Percentiles rank a stretch among this genome's conserved stretches.
phyloP scores from a whole-genome alignment of 2,113 vertebrate species.

The Dipodomys stephensi region DNA sequence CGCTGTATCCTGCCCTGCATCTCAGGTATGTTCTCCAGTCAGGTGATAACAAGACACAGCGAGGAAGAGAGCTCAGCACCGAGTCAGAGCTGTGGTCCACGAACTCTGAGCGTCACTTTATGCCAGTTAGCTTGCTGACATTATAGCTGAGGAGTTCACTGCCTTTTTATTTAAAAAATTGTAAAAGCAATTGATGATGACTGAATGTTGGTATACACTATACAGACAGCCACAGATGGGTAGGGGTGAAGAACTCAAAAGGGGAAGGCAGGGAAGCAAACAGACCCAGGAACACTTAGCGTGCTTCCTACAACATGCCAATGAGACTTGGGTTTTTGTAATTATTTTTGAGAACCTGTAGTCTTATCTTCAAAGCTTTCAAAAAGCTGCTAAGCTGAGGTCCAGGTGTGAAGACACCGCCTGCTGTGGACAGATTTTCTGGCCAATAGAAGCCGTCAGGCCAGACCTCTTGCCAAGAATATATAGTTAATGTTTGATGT shows the following conservation, averaged over 20 bases:
- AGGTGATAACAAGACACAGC: not conserved
- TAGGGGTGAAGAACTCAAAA: not conserved
- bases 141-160: not conserved
- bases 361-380: not conserved
- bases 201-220: not conserved
- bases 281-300: not conserved
- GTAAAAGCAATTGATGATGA: not conserved
- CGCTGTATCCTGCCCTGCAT: fast-evolving
- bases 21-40: not conserved
- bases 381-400: not conserved
- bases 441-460: not conserved
- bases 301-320: not conserved
- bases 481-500: not conserved
- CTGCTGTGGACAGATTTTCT: not conserved
- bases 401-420: not conserved
- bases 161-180: not conserved
- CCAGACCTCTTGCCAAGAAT: not conserved
- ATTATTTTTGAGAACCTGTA: not conserved
- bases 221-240: fast-evolving
- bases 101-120: fast-evolving
- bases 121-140: not conserved
- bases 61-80: fast-evolving
- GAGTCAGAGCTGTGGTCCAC: fast-evolving
- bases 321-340: not conserved
- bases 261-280: not conserved